Conservation (phyloP, 1,140 invertebrate genomes). For the Leucophenga varia region DNA sequence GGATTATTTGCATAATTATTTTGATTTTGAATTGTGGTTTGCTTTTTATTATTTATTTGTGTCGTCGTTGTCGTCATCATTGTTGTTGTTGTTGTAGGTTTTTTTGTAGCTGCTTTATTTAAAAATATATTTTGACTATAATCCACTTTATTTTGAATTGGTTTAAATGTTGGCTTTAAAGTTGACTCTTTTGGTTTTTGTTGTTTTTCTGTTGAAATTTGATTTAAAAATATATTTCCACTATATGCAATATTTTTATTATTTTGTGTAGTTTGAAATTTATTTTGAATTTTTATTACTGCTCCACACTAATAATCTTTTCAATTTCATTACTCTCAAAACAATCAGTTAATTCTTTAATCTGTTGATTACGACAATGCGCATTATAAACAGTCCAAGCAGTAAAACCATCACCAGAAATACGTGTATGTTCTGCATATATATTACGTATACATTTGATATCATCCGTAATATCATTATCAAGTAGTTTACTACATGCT, state of each 20-base stretch:
- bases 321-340: conserved; percentile 32
- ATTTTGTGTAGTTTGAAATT: no score
- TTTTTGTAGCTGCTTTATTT: conserved; percentile 5
- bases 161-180: no score
- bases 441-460: conserved; percentile 63
- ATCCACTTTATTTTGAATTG: no score
- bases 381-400: conserved; percentile 66
- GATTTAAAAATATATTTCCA: no score
- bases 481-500: conserved; percentile 61
- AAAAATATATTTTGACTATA: no score
- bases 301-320: conserved; percentile 1
- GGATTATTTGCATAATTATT: conserved; percentile 30
- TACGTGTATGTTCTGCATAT: conserved; percentile 61
- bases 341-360: conserved; percentile 22
- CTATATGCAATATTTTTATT: conserved; percentile 3
- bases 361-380: conserved; percentile 12
- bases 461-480: conserved; percentile 68
- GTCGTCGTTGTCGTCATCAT: no score
- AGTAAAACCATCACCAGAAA: conserved; percentile 67
- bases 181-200: no score
- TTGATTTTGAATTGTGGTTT: conserved; percentile 2
- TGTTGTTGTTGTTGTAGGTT: no score
- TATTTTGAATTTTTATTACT: conserved; percentile 6
- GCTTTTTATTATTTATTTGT: no score
- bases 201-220: no score